Conservation (phyloP, 2,888 invertebrate genomes). For the Calephelis perditalis region DNA sequence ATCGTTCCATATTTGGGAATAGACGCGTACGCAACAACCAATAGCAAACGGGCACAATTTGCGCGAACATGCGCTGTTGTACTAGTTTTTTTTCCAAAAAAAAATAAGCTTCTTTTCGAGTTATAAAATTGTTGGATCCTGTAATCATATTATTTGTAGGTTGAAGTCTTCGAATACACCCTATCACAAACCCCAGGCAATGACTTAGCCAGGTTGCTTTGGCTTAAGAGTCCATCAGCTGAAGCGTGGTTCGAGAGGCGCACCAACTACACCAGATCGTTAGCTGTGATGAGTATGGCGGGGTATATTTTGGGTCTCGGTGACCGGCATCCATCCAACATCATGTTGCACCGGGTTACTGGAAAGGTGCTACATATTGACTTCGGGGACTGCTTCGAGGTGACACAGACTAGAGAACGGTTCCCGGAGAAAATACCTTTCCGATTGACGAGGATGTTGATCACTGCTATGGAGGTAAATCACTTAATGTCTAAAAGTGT, state of each 20-base stretch:
- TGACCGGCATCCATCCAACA: conserved; percentile 99
- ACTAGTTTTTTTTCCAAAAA: too few relatives aligned
- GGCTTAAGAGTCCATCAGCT: conserved; percentile 97
- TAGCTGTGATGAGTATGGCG: conserved; percentile 99
- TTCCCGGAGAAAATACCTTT: conserved; percentile 99
- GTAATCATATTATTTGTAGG: conserved; percentile 38
- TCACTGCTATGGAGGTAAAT: conserved; percentile 97
- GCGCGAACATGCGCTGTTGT: too few relatives aligned
- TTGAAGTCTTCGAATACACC: conserved; percentile 98
- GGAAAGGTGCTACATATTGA: conserved; percentile 99
- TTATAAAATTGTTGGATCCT: too few relatives aligned
- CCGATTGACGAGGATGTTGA: conserved; percentile 97
- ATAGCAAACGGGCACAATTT: too few relatives aligned
- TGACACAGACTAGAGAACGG: conserved; percentile 99
- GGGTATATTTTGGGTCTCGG: conserved; percentile 98
- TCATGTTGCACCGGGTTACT: conserved; percentile 98
- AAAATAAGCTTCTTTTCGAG: too few relatives aligned
- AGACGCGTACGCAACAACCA: too few relatives aligned
- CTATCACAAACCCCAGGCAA: conserved; percentile 96
- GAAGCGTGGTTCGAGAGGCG: conserved; percentile 99
- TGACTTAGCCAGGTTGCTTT: conserved; percentile 93
- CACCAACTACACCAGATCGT: conserved; percentile 97
- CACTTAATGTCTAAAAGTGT: conserved; percentile 43
- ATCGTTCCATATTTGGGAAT: too few relatives aligned
- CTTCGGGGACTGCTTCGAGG: conserved; percentile 99